Evolutionary conservation across 2,888 invertebrate genomes (phyloP).

Genomic region (Catocala nupta): DNA sequence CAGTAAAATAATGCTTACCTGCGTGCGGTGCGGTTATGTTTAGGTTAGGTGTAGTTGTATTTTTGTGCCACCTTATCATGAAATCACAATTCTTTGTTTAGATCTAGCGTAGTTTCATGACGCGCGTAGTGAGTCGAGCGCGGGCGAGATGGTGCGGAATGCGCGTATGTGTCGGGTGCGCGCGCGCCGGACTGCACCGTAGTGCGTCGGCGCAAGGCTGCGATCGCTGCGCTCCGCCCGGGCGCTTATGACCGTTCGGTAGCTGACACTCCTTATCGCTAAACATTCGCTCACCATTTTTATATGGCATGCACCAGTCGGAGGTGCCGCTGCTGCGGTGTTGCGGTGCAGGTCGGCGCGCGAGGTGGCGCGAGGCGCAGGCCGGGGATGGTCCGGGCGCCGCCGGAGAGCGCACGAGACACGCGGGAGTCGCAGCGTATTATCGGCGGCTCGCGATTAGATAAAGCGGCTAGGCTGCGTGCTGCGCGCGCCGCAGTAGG

Average conservation of each 20-base stretch:
- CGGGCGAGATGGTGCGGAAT: slow-evolving; percentile 16
- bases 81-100: slow-evolving; percentile 58
- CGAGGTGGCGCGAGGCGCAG: slow-evolving; percentile 26
- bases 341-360: slow-evolving; percentile 10
- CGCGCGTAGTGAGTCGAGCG: slow-evolving; percentile 27
- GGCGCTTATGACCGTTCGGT: slow-evolving; percentile 28
- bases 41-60: slow-evolving; percentile 12
- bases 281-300: slow-evolving; percentile 57
- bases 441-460: slow-evolving; percentile 76
- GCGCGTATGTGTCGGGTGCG: slow-evolving; percentile 25
- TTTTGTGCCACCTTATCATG: slow-evolving; percentile 38
- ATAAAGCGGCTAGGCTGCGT: slow-evolving; percentile 73
- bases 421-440: slow-evolving; percentile 60
- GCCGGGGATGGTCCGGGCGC: slow-evolving; percentile 24
- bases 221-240: slow-evolving; percentile 17
- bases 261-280: slow-evolving; percentile 54
- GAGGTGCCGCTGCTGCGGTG: slow-evolving; percentile 30
- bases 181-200: slow-evolving; percentile 16
- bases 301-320: slow-evolving; percentile 56
- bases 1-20: not conserved
- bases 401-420: slow-evolving; percentile 45
- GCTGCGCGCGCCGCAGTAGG: slow-evolving; percentile 65
- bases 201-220: slow-evolving; percentile 26
- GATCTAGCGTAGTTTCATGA: slow-evolving; percentile 57
- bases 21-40: not conserved